Percentiles rank a stretch among this genome's conserved stretches.
phyloP scores from a whole-genome alignment of 2,888 invertebrate genomes.

The Temnothorax ravouxi region DNA sequence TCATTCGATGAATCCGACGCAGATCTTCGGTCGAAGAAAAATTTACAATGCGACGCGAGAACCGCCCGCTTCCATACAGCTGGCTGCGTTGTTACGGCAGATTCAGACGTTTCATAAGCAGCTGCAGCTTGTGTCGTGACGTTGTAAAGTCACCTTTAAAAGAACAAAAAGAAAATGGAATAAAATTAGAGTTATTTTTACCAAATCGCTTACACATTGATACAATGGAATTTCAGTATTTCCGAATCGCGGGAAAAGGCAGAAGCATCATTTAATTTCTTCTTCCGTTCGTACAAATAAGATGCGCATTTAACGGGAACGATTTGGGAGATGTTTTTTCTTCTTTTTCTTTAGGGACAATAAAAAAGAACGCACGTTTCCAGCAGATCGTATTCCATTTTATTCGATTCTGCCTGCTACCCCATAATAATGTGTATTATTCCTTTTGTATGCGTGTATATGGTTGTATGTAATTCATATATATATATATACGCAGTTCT shows the following conservation, averaged over 20 bases:
- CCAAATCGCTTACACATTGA: neutral
- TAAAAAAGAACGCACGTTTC: slow-evolving; percentile 40
- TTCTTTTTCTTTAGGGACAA: slow-evolving; percentile 27
- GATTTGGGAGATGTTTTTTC: slow-evolving; percentile 10
- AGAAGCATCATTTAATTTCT: neutral
- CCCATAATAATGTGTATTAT: slow-evolving; percentile 79
- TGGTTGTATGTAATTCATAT: slow-evolving; percentile 72
- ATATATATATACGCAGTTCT: slow-evolving; percentile 70
- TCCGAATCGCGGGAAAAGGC: neutral
- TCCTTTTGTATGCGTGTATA: slow-evolving; percentile 76
- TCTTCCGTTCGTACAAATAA: neutral
- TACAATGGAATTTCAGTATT: neutral
- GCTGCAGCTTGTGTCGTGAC: slow-evolving; percentile 64
- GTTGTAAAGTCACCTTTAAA: neutral
- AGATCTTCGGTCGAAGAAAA: slow-evolving; percentile 41
- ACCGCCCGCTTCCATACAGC: slow-evolving; percentile 77
- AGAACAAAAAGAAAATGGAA: neutral
- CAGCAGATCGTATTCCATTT: slow-evolving; percentile 72
- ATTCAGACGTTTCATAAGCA: slow-evolving; percentile 84
- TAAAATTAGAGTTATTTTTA: neutral
- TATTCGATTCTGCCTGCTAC: slow-evolving; percentile 80
- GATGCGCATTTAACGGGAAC: neutral
- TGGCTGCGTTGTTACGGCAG: slow-evolving; percentile 81
- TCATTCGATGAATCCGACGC: slow-evolving; percentile 44
- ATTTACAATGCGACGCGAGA: slow-evolving; percentile 59